These are phyloP conservation scores for Rhinichthys osculus DNA, from an alignment of 2,797 vertebrate genomes.

Conservation along the genomic window DNA sequence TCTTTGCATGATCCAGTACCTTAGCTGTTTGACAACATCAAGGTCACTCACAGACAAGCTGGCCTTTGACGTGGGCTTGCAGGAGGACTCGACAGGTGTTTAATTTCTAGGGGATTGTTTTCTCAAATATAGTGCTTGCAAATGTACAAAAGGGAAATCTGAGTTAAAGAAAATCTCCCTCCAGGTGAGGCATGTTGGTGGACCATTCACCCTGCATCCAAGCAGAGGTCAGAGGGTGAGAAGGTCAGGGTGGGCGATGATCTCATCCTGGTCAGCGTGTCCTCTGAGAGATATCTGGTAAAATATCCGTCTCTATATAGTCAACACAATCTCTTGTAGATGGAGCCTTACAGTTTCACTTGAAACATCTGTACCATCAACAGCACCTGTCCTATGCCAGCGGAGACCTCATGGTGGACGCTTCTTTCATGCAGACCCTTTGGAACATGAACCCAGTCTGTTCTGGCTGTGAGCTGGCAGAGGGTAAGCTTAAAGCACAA, in stretches of 20 bases:
- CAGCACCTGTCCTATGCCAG: conserved; percentile 95
- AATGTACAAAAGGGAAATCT: conserved; percentile 1
- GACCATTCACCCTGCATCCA: conserved; percentile 94
- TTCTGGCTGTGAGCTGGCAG: conserved; percentile 88
- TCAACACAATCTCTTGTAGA: background rate
- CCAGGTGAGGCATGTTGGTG: conserved; percentile 95
- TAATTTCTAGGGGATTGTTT: background rate
- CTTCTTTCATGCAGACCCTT: conserved; percentile 97
- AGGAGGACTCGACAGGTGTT: conserved; percentile 91
- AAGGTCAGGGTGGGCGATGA: conserved; percentile 95
- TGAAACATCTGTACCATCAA: conserved; percentile 31
- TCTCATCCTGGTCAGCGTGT: conserved; percentile 94
- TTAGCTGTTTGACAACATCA: conserved; percentile 92
- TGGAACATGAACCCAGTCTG: conserved; percentile 97
- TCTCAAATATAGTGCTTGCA: background rate
- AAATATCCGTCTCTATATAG: conserved; percentile 43
- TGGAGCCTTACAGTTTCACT: background rate
- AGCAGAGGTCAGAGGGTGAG: conserved; percentile 94
- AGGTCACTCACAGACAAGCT: conserved; percentile 94
- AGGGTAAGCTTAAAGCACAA: conserved; percentile 75
- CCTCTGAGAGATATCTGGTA: conserved; percentile 95
- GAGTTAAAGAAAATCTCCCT: background rate
- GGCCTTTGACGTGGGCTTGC: conserved; percentile 92
- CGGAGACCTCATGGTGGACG: conserved; percentile 92
- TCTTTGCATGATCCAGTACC: conserved; percentile 77